phyloP scores from a whole-genome alignment of 2,113 vertebrate species.

The Natator depressus region DNA sequence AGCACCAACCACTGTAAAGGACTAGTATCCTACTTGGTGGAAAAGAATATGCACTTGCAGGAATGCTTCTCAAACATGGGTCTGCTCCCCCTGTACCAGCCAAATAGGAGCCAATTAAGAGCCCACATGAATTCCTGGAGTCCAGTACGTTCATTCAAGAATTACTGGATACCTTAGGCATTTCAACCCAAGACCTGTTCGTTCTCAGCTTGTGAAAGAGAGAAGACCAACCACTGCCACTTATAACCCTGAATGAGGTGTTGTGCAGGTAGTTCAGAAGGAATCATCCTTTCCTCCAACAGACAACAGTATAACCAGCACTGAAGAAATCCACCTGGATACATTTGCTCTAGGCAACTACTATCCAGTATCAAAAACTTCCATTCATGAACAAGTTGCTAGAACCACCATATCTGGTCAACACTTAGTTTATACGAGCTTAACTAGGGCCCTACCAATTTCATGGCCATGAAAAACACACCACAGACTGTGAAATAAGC shows the following conservation, averaged over 20 bases:
- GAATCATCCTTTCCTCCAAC: background rate
- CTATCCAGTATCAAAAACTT: background rate
- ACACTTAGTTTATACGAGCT: too few relatives aligned
- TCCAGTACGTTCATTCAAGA: background rate
- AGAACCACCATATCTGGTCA: too few relatives aligned
- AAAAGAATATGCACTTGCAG: background rate
- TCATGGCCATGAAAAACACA: too few relatives aligned
- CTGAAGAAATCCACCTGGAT: background rate
- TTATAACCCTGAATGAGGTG: fast-evolving
- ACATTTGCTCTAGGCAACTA: background rate
- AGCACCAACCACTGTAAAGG: background rate
- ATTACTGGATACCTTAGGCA: background rate
- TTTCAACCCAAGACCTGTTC: background rate
- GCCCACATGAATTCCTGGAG: too few relatives aligned
- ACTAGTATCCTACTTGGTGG: background rate
- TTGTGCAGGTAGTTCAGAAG: background rate
- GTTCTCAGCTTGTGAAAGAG: background rate
- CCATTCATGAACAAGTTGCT: too few relatives aligned
- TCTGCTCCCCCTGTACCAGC: too few relatives aligned
- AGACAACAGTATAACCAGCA: background rate
- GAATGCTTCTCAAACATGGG: background rate
- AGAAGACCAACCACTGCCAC: background rate
- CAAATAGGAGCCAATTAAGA: too few relatives aligned
- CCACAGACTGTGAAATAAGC: too few relatives aligned
- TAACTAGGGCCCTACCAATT: too few relatives aligned